Percentiles rank a stretch among this genome's conserved stretches.
These are phyloP conservation scores for Labeo calbasu DNA, from an alignment of 2,797 vertebrate genomes.

Conservation along the genomic window DNA sequence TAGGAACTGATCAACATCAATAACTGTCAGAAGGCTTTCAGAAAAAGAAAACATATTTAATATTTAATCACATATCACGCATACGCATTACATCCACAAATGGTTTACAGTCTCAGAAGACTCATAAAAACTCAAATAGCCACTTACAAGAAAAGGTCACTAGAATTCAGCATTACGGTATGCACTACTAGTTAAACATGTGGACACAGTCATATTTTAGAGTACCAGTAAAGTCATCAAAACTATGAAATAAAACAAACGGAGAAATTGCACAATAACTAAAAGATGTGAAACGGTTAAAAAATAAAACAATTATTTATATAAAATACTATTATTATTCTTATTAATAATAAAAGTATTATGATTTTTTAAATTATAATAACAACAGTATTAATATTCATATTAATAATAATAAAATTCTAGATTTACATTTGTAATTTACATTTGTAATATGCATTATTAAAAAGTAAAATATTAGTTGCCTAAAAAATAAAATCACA, in stretches of 20 bases:
- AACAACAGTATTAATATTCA: too few relatives aligned
- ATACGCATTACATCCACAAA: background rate
- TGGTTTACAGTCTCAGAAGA: background rate
- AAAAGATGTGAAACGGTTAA: background rate
- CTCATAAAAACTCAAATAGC: background rate
- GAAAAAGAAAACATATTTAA: background rate
- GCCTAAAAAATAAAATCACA: too few relatives aligned
- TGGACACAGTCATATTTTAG: background rate
- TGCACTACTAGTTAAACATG: background rate
- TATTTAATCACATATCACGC: background rate
- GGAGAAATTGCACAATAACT: background rate
- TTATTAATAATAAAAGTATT: too few relatives aligned
- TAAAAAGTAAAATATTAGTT: too few relatives aligned
- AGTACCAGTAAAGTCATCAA: background rate
- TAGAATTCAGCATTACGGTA: background rate
- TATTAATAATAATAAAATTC: too few relatives aligned
- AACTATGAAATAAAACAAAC: background rate
- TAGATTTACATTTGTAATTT: too few relatives aligned
- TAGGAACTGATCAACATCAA: background rate
- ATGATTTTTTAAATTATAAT: too few relatives aligned
- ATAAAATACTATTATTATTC: too few relatives aligned
- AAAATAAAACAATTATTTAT: background rate
- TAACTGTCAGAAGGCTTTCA: background rate
- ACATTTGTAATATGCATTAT: too few relatives aligned
- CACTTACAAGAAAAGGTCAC: background rate